Percentiles rank a stretch among this genome's conserved stretches.
These are phyloP conservation scores for Psittacula derbiana DNA, from an alignment of 2,797 vertebrate species.

Conservation along the genomic window DNA sequence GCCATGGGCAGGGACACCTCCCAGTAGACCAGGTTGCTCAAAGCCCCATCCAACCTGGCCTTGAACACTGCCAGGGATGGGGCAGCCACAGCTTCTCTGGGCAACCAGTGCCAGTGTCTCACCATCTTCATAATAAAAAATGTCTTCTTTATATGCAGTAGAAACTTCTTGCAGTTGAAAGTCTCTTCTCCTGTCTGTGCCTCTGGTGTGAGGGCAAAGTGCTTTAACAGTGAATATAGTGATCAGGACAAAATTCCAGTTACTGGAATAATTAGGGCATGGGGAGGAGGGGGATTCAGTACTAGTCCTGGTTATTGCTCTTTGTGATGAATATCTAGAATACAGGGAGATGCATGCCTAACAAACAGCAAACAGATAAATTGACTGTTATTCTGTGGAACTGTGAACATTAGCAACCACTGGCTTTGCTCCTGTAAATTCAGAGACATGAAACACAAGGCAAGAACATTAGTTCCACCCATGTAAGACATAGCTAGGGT, in stretches of 20 bases:
- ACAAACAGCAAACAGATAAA: neutral
- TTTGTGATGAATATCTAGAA: neutral
- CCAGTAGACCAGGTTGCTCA: neutral
- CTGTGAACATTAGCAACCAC: neutral
- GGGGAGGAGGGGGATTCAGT: neutral
- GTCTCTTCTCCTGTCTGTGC: neutral
- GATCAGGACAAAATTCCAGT: neutral
- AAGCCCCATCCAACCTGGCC: neutral
- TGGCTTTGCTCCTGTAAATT: neutral
- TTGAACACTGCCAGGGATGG: neutral
- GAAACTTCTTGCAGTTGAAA: neutral
- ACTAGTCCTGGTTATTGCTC: neutral
- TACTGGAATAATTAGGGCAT: neutral
- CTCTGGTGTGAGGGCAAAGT: neutral
- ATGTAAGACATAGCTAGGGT: neutral
- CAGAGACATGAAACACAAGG: fast-evolving
- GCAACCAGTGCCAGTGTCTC: neutral
- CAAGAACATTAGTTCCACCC: neutral
- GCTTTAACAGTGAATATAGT: neutral
- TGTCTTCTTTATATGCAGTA: neutral
- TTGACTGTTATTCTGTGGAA: neutral
- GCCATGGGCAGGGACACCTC: neutral
- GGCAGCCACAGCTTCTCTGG: neutral
- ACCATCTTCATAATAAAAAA: neutral
- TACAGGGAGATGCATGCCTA: neutral